Evolutionary conservation across 1,140 invertebrate genomes (phyloP), one percentile per base, ranked within the genome.

Genomic region (Megathymus violae): DNA sequence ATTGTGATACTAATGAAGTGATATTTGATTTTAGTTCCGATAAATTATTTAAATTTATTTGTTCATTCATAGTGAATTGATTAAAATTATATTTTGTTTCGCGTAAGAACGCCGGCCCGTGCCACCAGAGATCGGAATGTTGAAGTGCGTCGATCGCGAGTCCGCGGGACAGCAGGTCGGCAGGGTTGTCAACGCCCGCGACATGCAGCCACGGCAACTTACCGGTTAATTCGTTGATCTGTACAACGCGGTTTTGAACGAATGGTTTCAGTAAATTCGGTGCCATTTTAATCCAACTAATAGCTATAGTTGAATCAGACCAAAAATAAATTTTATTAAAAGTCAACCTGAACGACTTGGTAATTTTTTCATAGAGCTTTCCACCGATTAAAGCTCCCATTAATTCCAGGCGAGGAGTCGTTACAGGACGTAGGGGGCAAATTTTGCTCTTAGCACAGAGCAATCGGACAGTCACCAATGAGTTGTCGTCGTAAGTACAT

Each of bases 161-260:
- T 13, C 65, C 43, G 44, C 60, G 22, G 22, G 31, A 58, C 22
- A 68, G 14, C n/a, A 69, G 63, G 46, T 66, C 69, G 22, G 67
- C 63, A 11, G 50, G 59, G 22, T 70, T 70, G 11, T 66, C 40
- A 17, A 59, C 48, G 19, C 67, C 40, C 15, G 27, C 36, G 22
- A 69, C 52, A 13, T 69, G 67, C 25, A 69, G 51, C 67, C 62
- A 62, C 36, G 48, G 22, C 41, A 40, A 44, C n/a, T 56, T 43
- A 50, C 40, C 46, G 3, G 67, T 62, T 5, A 69, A 19, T 13
- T 69, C 52, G n/a, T 58, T 58, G 3, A 58, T 43, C 41, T 58
- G 38, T 43, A 43, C 17, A 3, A 58, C 52, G 9, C 52, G 14
- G 17, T 58, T 58, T 13, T 58, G 52, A n/a, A 58, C 52, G 13